Evolutionary conservation across 2,888 invertebrate genomes (phyloP).

Genomic region (Taenaris catops): DNA sequence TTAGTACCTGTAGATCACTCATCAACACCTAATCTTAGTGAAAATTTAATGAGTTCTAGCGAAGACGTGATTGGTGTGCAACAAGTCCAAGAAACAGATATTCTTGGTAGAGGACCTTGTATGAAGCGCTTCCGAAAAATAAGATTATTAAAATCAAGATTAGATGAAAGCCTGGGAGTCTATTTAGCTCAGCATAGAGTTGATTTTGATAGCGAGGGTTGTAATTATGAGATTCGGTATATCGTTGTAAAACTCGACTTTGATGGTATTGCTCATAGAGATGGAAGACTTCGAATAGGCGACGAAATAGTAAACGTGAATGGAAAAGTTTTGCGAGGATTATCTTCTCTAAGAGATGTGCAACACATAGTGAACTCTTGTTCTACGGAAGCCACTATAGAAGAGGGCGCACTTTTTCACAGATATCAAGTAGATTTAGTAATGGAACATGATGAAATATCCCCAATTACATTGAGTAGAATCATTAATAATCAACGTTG

Average conservation of each 20-base stretch:
- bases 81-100: conserved; percentile 50
- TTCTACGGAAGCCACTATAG: conserved; percentile 62
- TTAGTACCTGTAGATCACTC: conserved; percentile 52
- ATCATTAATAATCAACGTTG: conserved; percentile 56
- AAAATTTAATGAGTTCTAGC: conserved; percentile 43
- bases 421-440: conserved; percentile 80
- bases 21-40: conserved; percentile 46
- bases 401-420: conserved; percentile 57
- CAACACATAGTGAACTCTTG: conserved; percentile 78
- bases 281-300: conserved; percentile 89
- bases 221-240: conserved; percentile 81
- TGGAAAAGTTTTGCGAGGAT: conserved; percentile 87
- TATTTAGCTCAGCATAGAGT: conserved; percentile 84
- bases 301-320: conserved; percentile 96
- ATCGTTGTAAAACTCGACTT: conserved; percentile 82
- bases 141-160: conserved; percentile 82
- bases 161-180: conserved; percentile 85
- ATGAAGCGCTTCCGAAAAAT: conserved; percentile 82
- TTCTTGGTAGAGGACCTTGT: conserved; percentile 79
- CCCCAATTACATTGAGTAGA: conserved; percentile 71
- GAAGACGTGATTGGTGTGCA: conserved; percentile 40
- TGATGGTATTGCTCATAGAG: conserved; percentile 85
- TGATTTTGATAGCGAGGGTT: conserved; percentile 69
- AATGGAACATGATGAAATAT: conserved; percentile 82
- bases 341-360: conserved; percentile 83